Percentiles rank a stretch among this genome's conserved stretches.
Conservation (phyloP, 1,140 invertebrate species). For the Aporrectodea caliginosa region DNA sequence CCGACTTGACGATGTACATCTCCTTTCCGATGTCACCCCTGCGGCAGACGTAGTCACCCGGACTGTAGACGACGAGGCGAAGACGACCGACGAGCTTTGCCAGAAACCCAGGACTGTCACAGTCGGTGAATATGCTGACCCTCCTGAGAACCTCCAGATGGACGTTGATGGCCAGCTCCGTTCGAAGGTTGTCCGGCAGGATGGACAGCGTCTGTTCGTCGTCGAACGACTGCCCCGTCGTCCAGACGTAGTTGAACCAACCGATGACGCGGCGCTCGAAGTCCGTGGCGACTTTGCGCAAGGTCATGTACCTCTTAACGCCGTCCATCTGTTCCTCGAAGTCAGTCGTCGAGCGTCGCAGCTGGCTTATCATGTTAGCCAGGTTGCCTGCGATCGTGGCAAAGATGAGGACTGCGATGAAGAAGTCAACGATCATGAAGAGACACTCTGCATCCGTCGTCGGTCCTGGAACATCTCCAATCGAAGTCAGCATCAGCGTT, state of each 20-base stretch:
- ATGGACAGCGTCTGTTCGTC: conserved; percentile 64
- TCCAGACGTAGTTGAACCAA: conserved; percentile 93
- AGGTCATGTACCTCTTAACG: conserved; percentile 90
- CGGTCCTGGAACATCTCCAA: conserved; percentile 62
- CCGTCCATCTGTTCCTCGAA: conserved; percentile 94
- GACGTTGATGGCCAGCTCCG: conserved; percentile 93
- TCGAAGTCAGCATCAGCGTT: conserved; percentile 88
- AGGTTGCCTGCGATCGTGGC: conserved; percentile 56
- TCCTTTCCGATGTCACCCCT: conserved; percentile 48
- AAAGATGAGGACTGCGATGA: conserved; percentile 54
- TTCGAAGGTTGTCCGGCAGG: conserved; percentile 88
- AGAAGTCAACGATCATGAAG: conserved; percentile 48
- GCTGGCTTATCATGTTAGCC: conserved; percentile 94
- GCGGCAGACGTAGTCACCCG: conserved; percentile 36
- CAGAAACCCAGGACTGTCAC: conserved; percentile 61
- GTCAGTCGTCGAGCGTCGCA: conserved; percentile 88
- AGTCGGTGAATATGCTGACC: conserved; percentile 80
- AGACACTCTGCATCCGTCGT: conserved; percentile 42
- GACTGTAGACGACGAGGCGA: conserved; percentile 36
- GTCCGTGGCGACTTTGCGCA: conserved; percentile 75
- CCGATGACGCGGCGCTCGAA: conserved; percentile 84
- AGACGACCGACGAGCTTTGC: conserved; percentile 36
- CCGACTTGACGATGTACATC: conserved; percentile 52
- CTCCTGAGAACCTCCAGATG: conserved; percentile 87
- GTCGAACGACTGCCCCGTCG: conserved; percentile 83